Evolutionary conservation across 2,797 vertebrate genomes (phyloP), one percentile per base, ranked within the genome.

Genomic region (Smutsia temminckii): DNA sequence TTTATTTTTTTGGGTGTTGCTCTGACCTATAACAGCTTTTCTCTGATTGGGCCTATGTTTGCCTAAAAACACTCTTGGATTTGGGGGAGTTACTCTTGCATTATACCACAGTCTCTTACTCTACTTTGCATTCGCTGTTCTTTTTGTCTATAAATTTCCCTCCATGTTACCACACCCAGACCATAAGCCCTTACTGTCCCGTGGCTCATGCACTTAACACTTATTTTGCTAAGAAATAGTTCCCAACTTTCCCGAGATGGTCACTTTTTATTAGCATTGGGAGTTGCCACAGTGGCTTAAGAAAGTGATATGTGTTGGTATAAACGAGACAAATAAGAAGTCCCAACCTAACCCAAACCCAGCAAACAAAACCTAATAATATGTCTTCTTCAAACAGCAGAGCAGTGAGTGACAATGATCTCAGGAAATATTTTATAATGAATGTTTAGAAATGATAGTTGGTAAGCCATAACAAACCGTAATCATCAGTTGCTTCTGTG

Each of bases 191-290:
- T 89, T 53, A 9, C 61, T 34, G 53, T 57, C 20, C n/a, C 25
- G 42, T 37, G 46, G 23, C 14, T 74, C 74, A 69, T 83, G n/a
- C 81, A 32, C 1, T 80, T 20, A 66, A 51, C 17, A 21, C 89
- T 94, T 86, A 68, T 68, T 93, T 93, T 72, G 34, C n/a, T 79
- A 72, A 68, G 79, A 89, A 64, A 57, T 2, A 46, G 23, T 84
- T 53, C 53, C 25, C n/a, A 81, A 18, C 25, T 25, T 94, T 72
- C 53, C 37, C 4, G 5, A 7, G 13, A 37, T 2, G 18, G 40
- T 75, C 21, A 23, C 34, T 63, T 55, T 46, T 81, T 59, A 34
- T 83, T 49, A 59, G 2, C 27, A 40, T 14, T 51, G 37, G 42
- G 6, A 37, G 3, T 63, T 74, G 59, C 14, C 51, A 59, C 21